These are phyloP conservation scores for Piscicola geometra DNA, from an alignment of 2,888 invertebrate genomes.

Conservation along the genomic window DNA sequence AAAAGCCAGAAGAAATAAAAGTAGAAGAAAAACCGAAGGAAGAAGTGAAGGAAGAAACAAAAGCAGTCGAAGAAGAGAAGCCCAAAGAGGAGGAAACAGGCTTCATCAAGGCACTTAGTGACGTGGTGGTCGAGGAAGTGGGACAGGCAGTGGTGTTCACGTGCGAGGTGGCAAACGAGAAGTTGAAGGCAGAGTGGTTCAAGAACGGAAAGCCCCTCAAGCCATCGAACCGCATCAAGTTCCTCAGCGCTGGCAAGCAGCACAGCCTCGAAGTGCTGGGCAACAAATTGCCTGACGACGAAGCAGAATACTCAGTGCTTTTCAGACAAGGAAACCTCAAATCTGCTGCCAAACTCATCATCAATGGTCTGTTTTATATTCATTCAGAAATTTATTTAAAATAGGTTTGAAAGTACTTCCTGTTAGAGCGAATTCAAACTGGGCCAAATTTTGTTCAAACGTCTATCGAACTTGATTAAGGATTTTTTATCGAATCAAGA, in stretches of 20 bases:
- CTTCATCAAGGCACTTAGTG: slow-evolving; percentile 50
- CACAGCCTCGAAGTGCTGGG: slow-evolving; percentile 82
- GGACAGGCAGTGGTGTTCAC: slow-evolving; percentile 59
- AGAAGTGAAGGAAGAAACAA: slow-evolving; percentile 44
- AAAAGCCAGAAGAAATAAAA: slow-evolving; percentile 34
- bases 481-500: neutral
- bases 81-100: slow-evolving; percentile 46
- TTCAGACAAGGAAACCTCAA: slow-evolving; percentile 46
- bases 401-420: no score
- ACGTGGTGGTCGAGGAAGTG: slow-evolving; percentile 49
- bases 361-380: no score
- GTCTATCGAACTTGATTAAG: no score
- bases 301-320: slow-evolving; percentile 47
- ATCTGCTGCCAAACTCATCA: slow-evolving; percentile 48
- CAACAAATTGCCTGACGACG: slow-evolving; percentile 63
- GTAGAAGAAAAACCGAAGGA: neutral
- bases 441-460: no score
- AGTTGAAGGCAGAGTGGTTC: slow-evolving; percentile 72
- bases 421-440: no score
- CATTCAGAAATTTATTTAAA: no score
- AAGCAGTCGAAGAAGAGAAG: neutral
- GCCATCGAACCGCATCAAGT: slow-evolving; percentile 39
- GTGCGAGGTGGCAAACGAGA: slow-evolving; percentile 75
- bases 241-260: slow-evolving; percentile 40
- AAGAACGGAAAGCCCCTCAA: slow-evolving; percentile 39